Evolutionary conservation across 1,140 invertebrate species (phyloP).

Genomic region (Latrodectus geometricus): DNA sequence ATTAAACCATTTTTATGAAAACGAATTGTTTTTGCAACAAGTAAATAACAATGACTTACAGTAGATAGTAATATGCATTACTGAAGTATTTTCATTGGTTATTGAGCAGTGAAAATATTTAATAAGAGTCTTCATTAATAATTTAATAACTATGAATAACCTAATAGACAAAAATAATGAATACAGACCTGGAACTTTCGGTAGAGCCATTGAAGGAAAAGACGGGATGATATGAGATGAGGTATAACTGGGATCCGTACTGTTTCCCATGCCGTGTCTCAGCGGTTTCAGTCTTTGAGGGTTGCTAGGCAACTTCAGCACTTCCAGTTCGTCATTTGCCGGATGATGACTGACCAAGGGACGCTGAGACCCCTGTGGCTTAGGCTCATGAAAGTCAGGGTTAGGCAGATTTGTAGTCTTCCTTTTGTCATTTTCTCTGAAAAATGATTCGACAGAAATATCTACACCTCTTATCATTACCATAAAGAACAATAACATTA

Average conservation of each 20-base stretch:
- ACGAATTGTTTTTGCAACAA: too few species aligned
- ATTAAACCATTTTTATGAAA: too few species aligned
- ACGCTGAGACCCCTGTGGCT: neutral
- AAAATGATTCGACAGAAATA: too few species aligned
- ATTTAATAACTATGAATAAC: neutral
- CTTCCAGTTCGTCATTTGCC: neutral
- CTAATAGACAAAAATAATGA: neutral
- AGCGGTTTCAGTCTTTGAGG: neutral
- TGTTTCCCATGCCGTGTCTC: too few species aligned
- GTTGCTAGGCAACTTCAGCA: neutral
- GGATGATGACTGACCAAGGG: neutral
- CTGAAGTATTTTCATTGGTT: neutral
- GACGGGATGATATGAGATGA: too few species aligned
- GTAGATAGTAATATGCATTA: neutral
- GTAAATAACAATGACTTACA: too few species aligned
- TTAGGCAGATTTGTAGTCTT: neutral
- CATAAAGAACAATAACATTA: too few species aligned
- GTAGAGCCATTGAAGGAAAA: neutral
- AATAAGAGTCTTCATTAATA: neutral
- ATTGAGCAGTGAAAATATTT: neutral
- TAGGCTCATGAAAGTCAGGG: too few species aligned
- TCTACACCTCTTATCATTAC: too few species aligned
- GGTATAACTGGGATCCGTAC: neutral
- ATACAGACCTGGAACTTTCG: constrained; percentile 5
- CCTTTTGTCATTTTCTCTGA: neutral